phyloP scores from a whole-genome alignment of 2,888 invertebrate species.

The Sesia bembeciformis region DNA sequence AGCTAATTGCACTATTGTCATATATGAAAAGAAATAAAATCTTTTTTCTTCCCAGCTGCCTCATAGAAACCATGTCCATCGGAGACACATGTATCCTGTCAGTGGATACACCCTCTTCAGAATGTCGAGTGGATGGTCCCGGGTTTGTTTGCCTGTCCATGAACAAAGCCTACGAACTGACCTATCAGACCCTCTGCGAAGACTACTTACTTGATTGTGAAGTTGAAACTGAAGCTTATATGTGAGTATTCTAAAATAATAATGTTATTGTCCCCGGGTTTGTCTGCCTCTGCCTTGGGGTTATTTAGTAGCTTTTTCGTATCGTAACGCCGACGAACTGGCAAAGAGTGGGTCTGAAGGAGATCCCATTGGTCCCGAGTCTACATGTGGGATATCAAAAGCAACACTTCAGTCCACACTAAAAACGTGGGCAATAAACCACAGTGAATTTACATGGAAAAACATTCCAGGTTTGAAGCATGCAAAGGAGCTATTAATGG shows the following conservation, averaged over 20 bases:
- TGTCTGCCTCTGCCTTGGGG: too few species aligned
- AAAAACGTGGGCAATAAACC: too few species aligned
- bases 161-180: constrained; percentile 17
- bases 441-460: too few species aligned
- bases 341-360: too few species aligned
- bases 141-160: constrained; percentile 41
- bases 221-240: constrained; percentile 7
- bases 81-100: constrained; percentile 29
- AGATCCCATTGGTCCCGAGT: too few species aligned
- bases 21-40: not conserved
- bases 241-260: constrained; percentile 22
- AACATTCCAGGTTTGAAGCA: too few species aligned
- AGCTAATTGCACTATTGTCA: too few species aligned
- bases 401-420: too few species aligned
- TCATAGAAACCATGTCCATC: constrained; percentile 28
- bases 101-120: constrained; percentile 20
- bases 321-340: too few species aligned
- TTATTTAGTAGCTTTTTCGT: too few species aligned
- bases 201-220: constrained; percentile 27
- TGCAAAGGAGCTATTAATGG: too few species aligned
- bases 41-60: constrained; percentile 1
- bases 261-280: not conserved
- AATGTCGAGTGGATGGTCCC: constrained; percentile 16
- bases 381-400: too few species aligned
- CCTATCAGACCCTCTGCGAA: constrained; percentile 31